Percentiles rank a stretch among this genome's conserved stretches.
phyloP scores from a whole-genome alignment of 2,888 invertebrate genomes.

The Pollenia amentaria region DNA sequence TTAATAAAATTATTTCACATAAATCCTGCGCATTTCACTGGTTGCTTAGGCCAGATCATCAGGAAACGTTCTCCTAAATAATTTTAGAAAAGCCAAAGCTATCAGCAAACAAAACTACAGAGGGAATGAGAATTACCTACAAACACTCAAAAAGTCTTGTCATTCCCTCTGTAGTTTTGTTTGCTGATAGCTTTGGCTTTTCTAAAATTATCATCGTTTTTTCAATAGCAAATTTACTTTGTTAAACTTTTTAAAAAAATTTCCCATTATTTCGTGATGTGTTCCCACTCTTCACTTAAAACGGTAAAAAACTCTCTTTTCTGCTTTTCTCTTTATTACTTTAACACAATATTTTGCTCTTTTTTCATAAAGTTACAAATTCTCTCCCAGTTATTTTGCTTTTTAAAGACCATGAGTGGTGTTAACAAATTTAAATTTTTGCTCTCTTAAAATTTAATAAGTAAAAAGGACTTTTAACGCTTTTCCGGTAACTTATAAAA shows the following conservation, averaged over 20 bases:
- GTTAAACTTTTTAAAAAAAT: background rate
- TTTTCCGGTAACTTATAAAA: background rate
- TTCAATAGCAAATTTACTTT: background rate
- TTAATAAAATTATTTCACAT: too few species aligned
- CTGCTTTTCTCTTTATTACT: background rate
- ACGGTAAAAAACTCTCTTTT: background rate
- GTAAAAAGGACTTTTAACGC: background rate
- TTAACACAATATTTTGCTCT: background rate
- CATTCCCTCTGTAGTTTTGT: too few species aligned
- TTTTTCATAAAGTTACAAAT: too few species aligned
- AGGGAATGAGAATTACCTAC: too few species aligned
- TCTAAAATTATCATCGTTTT: too few species aligned
- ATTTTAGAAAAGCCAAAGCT: too few species aligned
- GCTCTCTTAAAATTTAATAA: background rate
- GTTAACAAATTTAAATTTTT: background rate
- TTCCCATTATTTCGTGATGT: slow-evolving; percentile 32
- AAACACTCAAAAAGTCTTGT: too few species aligned
- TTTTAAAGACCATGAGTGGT: slow-evolving; percentile 15
- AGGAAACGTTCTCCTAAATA: too few species aligned
- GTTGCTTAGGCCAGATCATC: too few species aligned
- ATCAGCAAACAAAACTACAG: too few species aligned
- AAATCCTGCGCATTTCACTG: too few species aligned
- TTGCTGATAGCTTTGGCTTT: too few species aligned
- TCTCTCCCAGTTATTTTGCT: background rate
- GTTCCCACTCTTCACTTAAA: background rate